These are phyloP conservation scores for Ichneumon xanthorius DNA, from an alignment of 2,888 invertebrate species.

Conservation along the genomic window DNA sequence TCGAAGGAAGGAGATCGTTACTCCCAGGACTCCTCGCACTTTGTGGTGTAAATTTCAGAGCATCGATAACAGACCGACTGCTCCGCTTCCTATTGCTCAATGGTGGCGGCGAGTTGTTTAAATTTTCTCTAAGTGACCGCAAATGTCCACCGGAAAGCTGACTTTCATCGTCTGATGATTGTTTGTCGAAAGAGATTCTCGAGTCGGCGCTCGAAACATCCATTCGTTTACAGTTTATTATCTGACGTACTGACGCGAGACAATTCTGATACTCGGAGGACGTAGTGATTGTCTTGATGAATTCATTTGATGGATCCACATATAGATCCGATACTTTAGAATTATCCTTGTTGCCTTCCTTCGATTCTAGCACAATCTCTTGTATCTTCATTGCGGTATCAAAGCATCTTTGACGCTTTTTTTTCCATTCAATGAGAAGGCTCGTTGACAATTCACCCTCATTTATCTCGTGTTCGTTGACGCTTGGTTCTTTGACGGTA, in stretches of 20 bases:
- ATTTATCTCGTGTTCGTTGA: constrained; percentile 58
- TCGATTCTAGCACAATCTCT: constrained; percentile 76
- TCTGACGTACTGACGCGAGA: constrained; percentile 61
- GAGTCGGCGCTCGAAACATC: constrained; percentile 53
- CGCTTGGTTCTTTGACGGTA: too few species aligned
- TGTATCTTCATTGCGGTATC: constrained; percentile 78
- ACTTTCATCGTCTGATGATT: not conserved
- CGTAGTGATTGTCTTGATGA: constrained; percentile 75
- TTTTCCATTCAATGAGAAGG: constrained; percentile 76
- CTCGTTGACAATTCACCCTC: constrained; percentile 73
- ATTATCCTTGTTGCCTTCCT: constrained; percentile 53
- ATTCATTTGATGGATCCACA: constrained; percentile 62
- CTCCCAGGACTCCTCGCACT: not conserved
- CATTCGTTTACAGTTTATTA: not conserved
- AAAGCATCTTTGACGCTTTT: constrained; percentile 79
- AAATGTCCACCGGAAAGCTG: not conserved
- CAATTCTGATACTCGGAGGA: constrained; percentile 77
- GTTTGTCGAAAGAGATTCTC: constrained; percentile 42
- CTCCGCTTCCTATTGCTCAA: not conserved
- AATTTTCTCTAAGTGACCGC: not conserved
- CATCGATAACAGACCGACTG: not conserved
- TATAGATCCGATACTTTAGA: constrained; percentile 63
- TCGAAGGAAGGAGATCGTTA: not conserved
- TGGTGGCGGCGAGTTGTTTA: too few species aligned
- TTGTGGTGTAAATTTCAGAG: not conserved